Percentiles rank a stretch among this genome's conserved stretches.
These are phyloP conservation scores for Steatocranus sp. DNA, from an alignment of 2,797 vertebrate genomes.

Conservation along the genomic window DNA sequence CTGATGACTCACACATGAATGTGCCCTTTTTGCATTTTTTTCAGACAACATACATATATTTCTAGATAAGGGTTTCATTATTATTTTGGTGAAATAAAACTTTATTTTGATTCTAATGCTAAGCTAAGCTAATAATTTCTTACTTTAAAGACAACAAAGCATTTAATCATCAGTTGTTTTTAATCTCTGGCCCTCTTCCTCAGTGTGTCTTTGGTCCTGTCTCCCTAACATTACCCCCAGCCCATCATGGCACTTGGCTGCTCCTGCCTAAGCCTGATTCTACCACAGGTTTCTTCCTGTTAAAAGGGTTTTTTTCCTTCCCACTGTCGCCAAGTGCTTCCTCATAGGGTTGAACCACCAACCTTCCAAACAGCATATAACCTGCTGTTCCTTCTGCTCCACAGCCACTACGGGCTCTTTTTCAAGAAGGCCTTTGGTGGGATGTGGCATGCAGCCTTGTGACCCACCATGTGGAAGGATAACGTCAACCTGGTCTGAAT, in stretches of 20 bases:
- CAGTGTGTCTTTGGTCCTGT: not conserved
- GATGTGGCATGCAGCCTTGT: not conserved
- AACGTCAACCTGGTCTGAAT: not conserved
- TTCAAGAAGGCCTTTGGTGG: not conserved
- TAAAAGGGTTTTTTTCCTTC: not conserved
- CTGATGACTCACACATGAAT: not conserved
- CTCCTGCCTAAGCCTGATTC: not conserved
- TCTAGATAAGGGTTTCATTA: not conserved
- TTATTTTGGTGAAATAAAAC: not conserved
- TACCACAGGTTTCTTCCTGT: not conserved
- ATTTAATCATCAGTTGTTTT: not conserved
- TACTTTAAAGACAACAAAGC: not conserved
- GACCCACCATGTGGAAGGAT: not conserved
- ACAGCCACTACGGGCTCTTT: not conserved
- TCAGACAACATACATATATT: not conserved
- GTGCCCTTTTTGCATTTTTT: not conserved
- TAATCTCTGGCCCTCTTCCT: not conserved
- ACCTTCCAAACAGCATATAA: not conserved
- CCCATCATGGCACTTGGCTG: not conserved
- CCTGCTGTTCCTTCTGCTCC: not conserved
- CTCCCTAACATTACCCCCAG: too few species aligned
- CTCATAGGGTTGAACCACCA: not conserved
- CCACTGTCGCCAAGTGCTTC: not conserved
- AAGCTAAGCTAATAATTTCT: not conserved
- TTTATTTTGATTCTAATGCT: not conserved